Conservation (phyloP, 2,888 invertebrate species). For the Phaedon cochleariae region DNA sequence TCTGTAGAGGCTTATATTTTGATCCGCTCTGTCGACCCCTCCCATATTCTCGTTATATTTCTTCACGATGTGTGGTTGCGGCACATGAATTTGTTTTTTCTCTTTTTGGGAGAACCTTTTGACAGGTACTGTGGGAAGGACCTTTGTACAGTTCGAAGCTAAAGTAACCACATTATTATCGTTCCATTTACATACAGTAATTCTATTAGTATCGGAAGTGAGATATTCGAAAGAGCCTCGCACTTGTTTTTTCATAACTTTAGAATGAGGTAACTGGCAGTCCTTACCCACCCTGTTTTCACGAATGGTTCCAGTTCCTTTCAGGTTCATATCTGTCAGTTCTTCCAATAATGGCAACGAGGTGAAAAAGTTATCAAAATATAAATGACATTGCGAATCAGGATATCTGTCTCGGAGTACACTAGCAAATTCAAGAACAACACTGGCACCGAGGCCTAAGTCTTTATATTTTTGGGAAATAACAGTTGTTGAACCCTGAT, state of each 20-base stretch:
- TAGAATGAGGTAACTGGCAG: constrained; percentile 14
- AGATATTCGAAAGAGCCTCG: no score
- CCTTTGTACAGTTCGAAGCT: constrained; percentile 24
- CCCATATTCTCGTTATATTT: constrained; percentile 39
- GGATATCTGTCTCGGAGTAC: constrained; percentile 16
- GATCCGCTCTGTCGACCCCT: no score
- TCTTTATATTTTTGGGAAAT: constrained; percentile 29
- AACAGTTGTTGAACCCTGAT: constrained; percentile 24
- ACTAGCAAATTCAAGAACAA: constrained; percentile 30
- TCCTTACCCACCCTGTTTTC: constrained; percentile 26
- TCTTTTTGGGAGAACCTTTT: constrained; percentile 30
- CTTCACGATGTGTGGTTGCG: constrained; percentile 25
- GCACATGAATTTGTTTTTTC: constrained; percentile 25
- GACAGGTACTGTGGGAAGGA: constrained; percentile 17
- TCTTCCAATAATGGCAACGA: constrained; percentile 29
- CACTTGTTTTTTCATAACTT: background rate
- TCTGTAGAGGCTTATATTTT: no score
- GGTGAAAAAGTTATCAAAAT: constrained; percentile 39
- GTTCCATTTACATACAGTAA: constrained; percentile 24
- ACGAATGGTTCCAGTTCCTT: constrained; percentile 23
- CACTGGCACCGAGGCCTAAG: constrained; percentile 28
- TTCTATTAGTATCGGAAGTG: constrained; percentile 12
- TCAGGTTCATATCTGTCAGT: constrained; percentile 15
- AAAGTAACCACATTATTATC: constrained; percentile 30
- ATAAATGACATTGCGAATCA: no score